Evolutionary conservation across 2,113 vertebrate species (phyloP).

Genomic region (Pelecanoides urinatrix): DNA sequence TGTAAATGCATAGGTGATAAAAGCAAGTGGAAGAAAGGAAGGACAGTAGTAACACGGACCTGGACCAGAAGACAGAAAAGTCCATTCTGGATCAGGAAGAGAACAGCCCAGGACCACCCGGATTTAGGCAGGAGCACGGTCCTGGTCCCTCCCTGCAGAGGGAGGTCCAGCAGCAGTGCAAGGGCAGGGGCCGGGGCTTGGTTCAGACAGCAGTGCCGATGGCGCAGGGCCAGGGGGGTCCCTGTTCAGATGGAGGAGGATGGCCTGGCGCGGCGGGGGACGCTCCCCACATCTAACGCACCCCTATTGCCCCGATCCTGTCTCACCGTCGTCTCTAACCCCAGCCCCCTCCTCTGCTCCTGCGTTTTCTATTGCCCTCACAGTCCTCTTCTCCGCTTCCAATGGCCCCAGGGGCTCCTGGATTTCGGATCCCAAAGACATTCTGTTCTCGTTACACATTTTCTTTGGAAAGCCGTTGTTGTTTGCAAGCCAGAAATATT

Average conservation of each 20-base stretch:
- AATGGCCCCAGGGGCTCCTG: not conserved
- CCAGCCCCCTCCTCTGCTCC: not conserved
- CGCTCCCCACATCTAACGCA: not conserved
- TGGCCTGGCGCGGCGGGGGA: accelerated
- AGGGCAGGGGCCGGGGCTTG: not conserved
- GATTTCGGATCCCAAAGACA: not conserved
- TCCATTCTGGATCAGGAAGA: not conserved
- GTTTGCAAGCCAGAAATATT: constrained; percentile 12
- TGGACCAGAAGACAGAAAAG: not conserved
- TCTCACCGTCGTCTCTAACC: accelerated
- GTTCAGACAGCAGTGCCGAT: accelerated
- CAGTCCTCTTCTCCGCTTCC: not conserved
- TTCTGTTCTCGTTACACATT: not conserved
- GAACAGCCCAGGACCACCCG: accelerated
- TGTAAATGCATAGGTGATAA: not conserved
- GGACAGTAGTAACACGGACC: not conserved
- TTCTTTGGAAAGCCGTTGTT: not conserved
- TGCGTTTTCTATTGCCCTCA: not conserved
- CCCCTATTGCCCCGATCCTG: accelerated
- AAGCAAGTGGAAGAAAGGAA: not conserved
- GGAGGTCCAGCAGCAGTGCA: accelerated
- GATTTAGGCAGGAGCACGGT: not conserved
- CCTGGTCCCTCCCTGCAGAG: accelerated
- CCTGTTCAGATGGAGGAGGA: not conserved
- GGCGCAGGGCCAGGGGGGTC: accelerated